A percentile compares a stretch with the other conserved stretches of the same genome.
These are phyloP conservation scores for Pemphredon lugubris DNA, from an alignment of 2,888 invertebrate species.

Conservation along the genomic window DNA sequence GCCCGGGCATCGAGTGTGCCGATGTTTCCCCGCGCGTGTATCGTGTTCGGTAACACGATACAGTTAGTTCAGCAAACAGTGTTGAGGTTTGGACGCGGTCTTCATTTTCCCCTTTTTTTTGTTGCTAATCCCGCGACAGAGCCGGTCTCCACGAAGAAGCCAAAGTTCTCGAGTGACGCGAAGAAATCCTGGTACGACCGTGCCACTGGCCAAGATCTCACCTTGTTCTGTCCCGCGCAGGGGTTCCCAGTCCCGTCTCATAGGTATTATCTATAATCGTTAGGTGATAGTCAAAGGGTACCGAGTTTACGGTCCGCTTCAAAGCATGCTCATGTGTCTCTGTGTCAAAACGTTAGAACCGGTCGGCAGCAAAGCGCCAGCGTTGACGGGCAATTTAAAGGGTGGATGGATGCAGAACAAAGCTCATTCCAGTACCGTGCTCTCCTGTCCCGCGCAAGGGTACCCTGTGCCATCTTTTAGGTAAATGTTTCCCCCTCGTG, in stretches of 20 bases:
- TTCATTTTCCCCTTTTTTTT: slow-evolving; percentile 23
- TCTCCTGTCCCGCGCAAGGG: slow-evolving; percentile 88
- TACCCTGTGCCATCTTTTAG: slow-evolving; percentile 88
- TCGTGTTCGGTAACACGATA: slow-evolving; percentile 49
- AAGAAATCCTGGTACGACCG: slow-evolving; percentile 87
- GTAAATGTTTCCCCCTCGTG: slow-evolving; percentile 81
- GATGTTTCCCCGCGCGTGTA: slow-evolving; percentile 23
- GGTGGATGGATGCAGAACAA: slow-evolving; percentile 69
- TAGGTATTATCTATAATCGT: slow-evolving; percentile 79
- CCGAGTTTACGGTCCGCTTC: slow-evolving; percentile 10
- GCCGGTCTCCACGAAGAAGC: slow-evolving; percentile 79
- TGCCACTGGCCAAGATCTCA: slow-evolving; percentile 85
- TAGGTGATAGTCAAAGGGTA: slow-evolving; percentile 34
- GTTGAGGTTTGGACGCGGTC: slow-evolving; percentile 17
- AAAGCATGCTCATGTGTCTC: slow-evolving; percentile 48
- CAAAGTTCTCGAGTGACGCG: slow-evolving; percentile 86
- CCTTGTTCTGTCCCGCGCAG: slow-evolving; percentile 87
- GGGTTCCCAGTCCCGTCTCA: slow-evolving; percentile 86
- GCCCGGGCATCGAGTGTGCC: neutral
- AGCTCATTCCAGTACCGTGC: slow-evolving; percentile 80
- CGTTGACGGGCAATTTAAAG: slow-evolving; percentile 83
- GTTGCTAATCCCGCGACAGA: slow-evolving; percentile 51
- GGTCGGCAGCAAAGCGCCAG: slow-evolving; percentile 83
- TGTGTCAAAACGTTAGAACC: slow-evolving; percentile 81
- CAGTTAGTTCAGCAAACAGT: slow-evolving; percentile 31